Conservation (phyloP, 2,113 vertebrate species). For the Ginglymostoma cirratum region DNA sequence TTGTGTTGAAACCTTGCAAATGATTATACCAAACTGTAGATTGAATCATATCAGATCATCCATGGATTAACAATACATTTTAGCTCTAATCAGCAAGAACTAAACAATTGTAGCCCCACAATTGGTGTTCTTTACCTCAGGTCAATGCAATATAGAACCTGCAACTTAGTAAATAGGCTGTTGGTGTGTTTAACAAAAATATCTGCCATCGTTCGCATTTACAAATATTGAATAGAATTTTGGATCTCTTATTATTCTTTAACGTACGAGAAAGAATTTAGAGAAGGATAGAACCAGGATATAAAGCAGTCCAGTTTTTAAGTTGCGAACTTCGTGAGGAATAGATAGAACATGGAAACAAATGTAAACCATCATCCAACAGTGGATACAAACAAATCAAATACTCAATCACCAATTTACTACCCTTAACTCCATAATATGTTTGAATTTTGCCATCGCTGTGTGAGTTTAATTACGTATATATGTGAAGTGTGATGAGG, state of each 20-base stretch:
- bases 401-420: neutral
- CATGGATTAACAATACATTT: neutral
- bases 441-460: neutral
- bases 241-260: neutral
- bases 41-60: neutral
- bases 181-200: neutral
- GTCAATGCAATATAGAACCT: neutral
- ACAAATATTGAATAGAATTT: neutral
- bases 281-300: neutral
- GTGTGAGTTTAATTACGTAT: neutral
- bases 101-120: neutral
- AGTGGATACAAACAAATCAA: neutral
- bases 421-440: neutral
- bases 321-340: neutral
- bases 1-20: neutral
- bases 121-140: neutral
- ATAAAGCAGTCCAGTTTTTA: neutral
- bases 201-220: neutral
- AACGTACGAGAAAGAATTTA: neutral
- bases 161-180: neutral
- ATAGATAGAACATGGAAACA: neutral
- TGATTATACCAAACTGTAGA: neutral
- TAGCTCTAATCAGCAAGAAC: neutral
- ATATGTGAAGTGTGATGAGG: neutral
- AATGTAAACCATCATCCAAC: neutral